Evolutionary conservation across 2,888 invertebrate genomes (phyloP), one percentile per base, ranked within the genome.

Genomic region (Leptura quadrifasciata): DNA sequence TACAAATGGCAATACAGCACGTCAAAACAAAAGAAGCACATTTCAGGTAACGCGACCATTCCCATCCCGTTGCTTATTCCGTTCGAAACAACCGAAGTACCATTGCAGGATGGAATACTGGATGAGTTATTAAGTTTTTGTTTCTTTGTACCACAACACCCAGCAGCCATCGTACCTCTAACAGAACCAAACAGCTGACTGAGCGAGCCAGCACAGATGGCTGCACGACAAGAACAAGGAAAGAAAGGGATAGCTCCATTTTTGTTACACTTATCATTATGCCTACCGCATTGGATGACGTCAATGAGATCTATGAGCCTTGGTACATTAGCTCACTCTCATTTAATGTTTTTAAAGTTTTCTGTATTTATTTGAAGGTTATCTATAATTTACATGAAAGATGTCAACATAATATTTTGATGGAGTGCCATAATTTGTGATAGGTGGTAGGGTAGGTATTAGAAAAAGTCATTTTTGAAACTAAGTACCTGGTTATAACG

Each of bases 1-100:
- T 98, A 95, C 87, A 99, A 93, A 91, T 98, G 97, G 90, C 95
- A 94, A 90, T 98, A 96, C 83, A 99, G 94, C 85, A 98, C 98
- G 91, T 99, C 99, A 92, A 99, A 99, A 93, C 99, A 99, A 92
- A 96, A 99, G 92, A 96, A 97, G 89, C 98, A 98, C 99, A 99
- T 99, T 90, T 98, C 98, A 80, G 95, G 95, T 89, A 94, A 93
- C 84, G 96, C 97, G 83, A 97, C 95, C 88, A 90, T 89, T 75
- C 84, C 95, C 86, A 89, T 86, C n/a, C 80, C 81, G 76, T 82
- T 83, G 76, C 76, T 81, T n/a, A 81, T 83, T 72, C 86, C 86
- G 85, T 91, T 92, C 21, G 83, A 72, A 75, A 84, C 79, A 88
- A 88, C 80, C 47, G 86, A 85, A 74, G 81, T 81, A 84, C 88